Base-by-base conservation (phyloP, 2,113 vertebrate genomes). In the Odontophorus gujanensis region DNA sequence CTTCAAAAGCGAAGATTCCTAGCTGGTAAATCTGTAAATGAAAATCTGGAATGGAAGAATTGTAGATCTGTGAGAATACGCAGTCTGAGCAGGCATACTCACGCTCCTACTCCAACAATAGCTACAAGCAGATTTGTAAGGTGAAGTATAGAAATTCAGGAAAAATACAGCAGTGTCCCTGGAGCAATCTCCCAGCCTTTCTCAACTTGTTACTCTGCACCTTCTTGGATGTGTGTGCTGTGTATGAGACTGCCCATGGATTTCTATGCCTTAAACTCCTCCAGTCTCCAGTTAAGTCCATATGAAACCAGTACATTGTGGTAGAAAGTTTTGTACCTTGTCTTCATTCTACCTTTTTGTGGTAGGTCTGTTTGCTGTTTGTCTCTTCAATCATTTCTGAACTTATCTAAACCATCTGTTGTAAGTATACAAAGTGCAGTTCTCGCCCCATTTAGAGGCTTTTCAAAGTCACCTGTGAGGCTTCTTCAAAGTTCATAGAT, bases 341-440 rank as follows among this genome's bases (percentile, higher is more conserved):
- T 3, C 15, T 10, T 7, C 48, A 7, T 51, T 68, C 25, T 84
- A 1, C 8, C 38, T 81, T 34, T 20, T 89, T 61, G 51, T 65
- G 19, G 1, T 19, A 58, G 32, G 9, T 28, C 28, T 73, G 1
- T 55, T 89, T 68, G 19, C 12, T 76, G 1, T 59, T 89, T 66
- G 22, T 7, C 14, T 74, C 57, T 57, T 68, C n/a, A 34, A 32
- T 45, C 25, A 69, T 81, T 90, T 88, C 55, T 72, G 18, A 20
- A 7, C 40, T 4, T 34, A 83, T 42, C 21, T 45, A 62, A 53
- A 2, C 8, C 75, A 81, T 58, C 34, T 73, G 9, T 51, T 73
- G 36, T 47, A 82, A 76, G 51, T 59, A n/a, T 3, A 51, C 7
- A 0, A 0, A 6, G 4, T 66, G 24, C 3, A 32, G 32, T 19